Evolutionary conservation across 2,888 invertebrate genomes (phyloP).

Genomic region (Chrysolina americana): DNA sequence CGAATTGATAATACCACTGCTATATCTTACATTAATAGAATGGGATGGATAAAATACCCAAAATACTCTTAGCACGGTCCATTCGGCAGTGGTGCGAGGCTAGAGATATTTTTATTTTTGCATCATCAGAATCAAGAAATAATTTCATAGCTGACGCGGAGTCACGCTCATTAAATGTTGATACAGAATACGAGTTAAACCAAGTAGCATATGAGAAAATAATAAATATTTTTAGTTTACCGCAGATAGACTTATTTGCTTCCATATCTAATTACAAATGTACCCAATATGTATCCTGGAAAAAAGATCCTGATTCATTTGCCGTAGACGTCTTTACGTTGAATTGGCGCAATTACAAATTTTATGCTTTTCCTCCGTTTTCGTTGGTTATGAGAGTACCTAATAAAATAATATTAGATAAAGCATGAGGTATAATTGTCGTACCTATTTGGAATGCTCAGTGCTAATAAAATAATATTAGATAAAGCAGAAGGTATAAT

Average conservation of each 20-base stretch:
- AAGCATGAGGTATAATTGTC: constrained; percentile 55
- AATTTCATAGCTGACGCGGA: constrained; percentile 52
- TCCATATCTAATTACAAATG: constrained; percentile 32
- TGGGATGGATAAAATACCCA: too few species aligned
- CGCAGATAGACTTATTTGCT: constrained; percentile 42
- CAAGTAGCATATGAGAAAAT: constrained; percentile 1
- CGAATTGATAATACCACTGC: too few species aligned
- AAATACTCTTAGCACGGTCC: too few species aligned
- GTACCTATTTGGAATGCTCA: constrained; percentile 56
- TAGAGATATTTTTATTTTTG: constrained; percentile 48
- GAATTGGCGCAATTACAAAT: constrained; percentile 40
- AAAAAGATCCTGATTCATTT: constrained; percentile 49
- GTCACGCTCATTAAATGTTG: constrained; percentile 43
- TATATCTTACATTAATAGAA: too few species aligned
- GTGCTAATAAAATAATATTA: too few species aligned
- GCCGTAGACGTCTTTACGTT: constrained; percentile 56
- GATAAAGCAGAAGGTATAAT: too few species aligned
- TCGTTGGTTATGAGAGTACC: constrained; percentile 52
- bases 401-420: constrained; percentile 56
- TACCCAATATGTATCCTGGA: constrained; percentile 51
- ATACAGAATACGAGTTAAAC: constrained; percentile 46
- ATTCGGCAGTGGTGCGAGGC: constrained; percentile 56
- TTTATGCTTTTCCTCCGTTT: constrained; percentile 60
- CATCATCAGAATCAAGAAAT: constrained; percentile 47
- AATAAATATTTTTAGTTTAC: constrained; percentile 3